phyloP scores from a whole-genome alignment of 2,888 invertebrate genomes.

The Coenonympha arcania region DNA sequence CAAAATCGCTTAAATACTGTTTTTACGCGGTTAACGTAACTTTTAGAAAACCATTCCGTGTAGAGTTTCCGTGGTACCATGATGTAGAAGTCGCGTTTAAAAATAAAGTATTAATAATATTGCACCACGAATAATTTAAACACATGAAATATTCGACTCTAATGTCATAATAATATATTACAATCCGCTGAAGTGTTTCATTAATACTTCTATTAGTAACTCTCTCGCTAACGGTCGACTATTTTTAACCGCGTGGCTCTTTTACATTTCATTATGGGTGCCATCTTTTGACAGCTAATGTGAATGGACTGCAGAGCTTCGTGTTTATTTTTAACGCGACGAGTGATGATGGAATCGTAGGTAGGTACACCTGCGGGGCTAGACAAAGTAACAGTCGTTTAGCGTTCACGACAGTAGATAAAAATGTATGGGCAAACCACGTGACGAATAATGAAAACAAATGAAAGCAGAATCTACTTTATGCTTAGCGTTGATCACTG shows the following conservation, averaged over 20 bases:
- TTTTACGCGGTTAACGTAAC: no score
- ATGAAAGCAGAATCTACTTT: no score
- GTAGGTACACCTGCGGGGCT: slow-evolving; percentile 5
- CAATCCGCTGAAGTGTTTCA: slow-evolving; percentile 8
- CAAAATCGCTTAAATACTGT: no score
- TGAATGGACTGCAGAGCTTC: slow-evolving; percentile 1
- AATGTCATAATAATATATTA: slow-evolving; percentile 2
- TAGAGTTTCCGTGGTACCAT: no score
- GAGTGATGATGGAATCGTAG: not conserved
- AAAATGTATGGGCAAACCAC: no score
- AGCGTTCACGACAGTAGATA: no score
- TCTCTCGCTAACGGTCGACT: slow-evolving; percentile 18
- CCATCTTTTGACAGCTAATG: slow-evolving; percentile 10
- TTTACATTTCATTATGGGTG: not conserved
- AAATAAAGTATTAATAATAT: no score
- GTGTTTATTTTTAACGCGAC: slow-evolving; percentile 3
- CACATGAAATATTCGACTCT: not conserved
- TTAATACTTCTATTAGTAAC: slow-evolving; percentile 17
- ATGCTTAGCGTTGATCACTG: no score
- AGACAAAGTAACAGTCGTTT: no score
- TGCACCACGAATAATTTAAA: not conserved
- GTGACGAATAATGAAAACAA: no score
- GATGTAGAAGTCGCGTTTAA: no score
- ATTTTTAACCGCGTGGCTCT: slow-evolving; percentile 8
- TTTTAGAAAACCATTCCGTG: no score